Base-by-base conservation (phyloP, 1,140 invertebrate genomes). In the Drosophila bipectinata region DNA sequence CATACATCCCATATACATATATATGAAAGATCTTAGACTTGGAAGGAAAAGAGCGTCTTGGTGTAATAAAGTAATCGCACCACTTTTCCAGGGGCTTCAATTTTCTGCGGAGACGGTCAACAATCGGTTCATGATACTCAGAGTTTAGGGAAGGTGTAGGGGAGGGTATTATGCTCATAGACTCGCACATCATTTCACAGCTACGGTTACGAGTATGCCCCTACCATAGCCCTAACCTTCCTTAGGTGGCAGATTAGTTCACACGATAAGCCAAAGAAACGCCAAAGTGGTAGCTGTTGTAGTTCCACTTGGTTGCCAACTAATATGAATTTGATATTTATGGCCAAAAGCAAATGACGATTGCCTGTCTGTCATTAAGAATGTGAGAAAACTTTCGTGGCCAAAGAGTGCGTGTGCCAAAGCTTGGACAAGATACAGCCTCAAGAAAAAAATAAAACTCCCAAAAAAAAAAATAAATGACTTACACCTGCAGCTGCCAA, bases 101-200 rank as follows among this genome's bases (percentile, higher is more conserved):
- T 84, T 81, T 32, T 71, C 82, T 87, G 60, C 39, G 39, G 34
- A 66, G 57, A 34, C 21, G 44, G 8, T 32, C 79, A 83, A 71
- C 66, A 75, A 82, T 81, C 74, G 55, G 72, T 82, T 45, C 73
- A 81, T 77, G 79, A 81, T 82, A 80, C 32, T 28, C 30, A 5
- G 7, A 7, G 26, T 28, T 28, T 14, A 14, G 5, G 7, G 34
- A 37, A 14, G 10, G 3, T 6, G 10, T 21, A 2, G 41, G 5
- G 37, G 47, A 26, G 62, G 57, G 53, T 79, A 72, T 79, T 76
- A 84, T 82, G 79, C 82, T 88, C 79, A 82, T 62, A 62, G 75
- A 79, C 83, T 88, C 66, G 71, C 83, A 85, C 82, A 81, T 81
- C 63, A 75, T 82, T 85, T 78, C 78, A 87, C 78, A 81, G 74